Conservation (phyloP, 2,113 vertebrate genomes). For the Origma solitaria region DNA sequence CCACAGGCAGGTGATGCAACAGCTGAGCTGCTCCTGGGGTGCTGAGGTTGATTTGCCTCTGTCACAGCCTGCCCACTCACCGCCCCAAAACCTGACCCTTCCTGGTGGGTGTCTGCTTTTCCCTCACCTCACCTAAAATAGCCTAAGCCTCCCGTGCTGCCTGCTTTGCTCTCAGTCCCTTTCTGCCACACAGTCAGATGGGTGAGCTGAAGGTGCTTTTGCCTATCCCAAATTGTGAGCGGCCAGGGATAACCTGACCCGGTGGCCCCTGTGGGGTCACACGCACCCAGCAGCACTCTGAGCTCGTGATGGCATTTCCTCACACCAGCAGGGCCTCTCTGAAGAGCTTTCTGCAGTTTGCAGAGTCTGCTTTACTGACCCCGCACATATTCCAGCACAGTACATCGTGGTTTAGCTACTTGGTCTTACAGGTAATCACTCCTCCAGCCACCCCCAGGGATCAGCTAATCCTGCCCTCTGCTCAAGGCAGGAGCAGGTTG, state of each 20-base stretch:
- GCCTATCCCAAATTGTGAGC: rapidly evolving
- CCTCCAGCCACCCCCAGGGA: background rate
- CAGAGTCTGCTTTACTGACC: background rate
- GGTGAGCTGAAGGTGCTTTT: background rate
- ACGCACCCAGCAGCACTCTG: background rate
- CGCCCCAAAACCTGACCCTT: background rate
- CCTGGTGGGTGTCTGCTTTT: background rate
- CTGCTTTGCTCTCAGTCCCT: background rate
- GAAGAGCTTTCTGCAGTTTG: background rate
- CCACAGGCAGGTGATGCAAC: background rate
- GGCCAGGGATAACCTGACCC: background rate
- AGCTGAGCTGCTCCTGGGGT: background rate
- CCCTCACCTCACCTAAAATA: background rate
- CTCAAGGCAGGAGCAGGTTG: background rate
- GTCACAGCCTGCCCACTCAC: background rate
- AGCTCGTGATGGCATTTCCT: background rate
- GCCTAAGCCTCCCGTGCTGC: background rate
- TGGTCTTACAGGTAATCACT: background rate
- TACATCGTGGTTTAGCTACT: background rate
- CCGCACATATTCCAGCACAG: background rate
- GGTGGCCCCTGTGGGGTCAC: background rate
- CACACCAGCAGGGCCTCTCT: background rate
- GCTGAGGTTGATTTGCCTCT: background rate
- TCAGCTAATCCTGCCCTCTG: background rate
- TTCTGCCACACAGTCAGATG: background rate